Base-by-base conservation (phyloP, 2,797 vertebrate species). In the Dermochelys coriacea region DNA sequence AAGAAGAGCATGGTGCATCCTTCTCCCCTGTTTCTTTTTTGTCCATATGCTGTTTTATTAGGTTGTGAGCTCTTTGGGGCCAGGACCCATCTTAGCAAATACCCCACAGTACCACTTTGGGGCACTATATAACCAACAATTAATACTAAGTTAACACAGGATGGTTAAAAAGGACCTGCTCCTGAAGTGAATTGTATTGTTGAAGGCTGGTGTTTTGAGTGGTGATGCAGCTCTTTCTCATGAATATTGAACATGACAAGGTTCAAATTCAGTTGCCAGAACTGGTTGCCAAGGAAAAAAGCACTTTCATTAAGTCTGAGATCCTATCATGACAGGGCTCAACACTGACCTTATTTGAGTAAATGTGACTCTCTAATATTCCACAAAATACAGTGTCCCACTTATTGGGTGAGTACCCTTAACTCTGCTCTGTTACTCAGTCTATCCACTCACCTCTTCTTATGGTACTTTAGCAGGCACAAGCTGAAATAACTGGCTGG, bases 301-400 rank as follows among this genome's bases (percentile, higher is more conserved):
- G 0, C 57, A 71, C 3, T 91, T 87, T 68, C 61, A 61, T 91
- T 90, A 84, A n/a, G 57, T 55, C 0, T 0, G 51, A 21, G 81
- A 91, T 83, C 79, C 93, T 0, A 1, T 64, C 6, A 1, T 0
- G 0, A 88, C 54, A 54, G 84, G 84, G 88, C 84, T 93, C 0
- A 64, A 52, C 83, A n/a, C 57, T 37, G n/a, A 86, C 85, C n/a
- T 51, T 25, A 49, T 89, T 82, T 74, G 78, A 81, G 64, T 71
- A 82, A 94, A 85, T 12, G 9, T 82, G 84, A 87, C 71, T 94
- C 91, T 71, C 59, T 54, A 49, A 21, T 50, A 54, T 81, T 82
- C 25, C 87, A 83, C 34, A 86, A 75, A 95, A 93, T 51, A 25
- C 31, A 25, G 18, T 82, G 93, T 92, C 71, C 86, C 78, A n/a